Evolutionary conservation across 1,140 invertebrate species (phyloP).

Genomic region (Euborellia annulipes): DNA sequence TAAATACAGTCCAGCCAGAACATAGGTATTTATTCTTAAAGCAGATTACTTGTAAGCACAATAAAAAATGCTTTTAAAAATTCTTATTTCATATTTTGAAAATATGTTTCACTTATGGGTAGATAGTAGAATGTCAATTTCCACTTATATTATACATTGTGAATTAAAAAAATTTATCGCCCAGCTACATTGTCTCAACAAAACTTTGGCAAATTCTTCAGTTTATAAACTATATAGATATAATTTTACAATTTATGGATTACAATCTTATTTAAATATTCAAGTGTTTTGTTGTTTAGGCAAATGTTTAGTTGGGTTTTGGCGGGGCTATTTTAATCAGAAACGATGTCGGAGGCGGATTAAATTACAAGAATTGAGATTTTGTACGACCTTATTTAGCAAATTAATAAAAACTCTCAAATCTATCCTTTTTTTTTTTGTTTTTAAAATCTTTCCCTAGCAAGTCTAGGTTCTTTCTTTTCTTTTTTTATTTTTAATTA

Average conservation of each 20-base stretch:
- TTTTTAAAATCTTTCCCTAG: constrained; percentile 14
- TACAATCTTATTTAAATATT: constrained; percentile 17
- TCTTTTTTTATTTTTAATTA: constrained; percentile 14
- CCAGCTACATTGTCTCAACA: no score
- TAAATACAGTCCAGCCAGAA: no score
- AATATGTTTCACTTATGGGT: constrained; percentile 2
- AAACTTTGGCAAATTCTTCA: no score
- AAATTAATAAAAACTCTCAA: constrained; percentile 20
- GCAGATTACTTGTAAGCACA: constrained; percentile 4
- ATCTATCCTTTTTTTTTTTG: constrained; percentile 13
- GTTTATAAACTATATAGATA: no score
- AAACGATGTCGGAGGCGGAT: constrained; percentile 46
- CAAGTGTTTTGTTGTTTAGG: constrained; percentile 33
- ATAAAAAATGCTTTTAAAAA: constrained; percentile 7
- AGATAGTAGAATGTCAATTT: constrained; percentile 5
- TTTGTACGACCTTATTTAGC: constrained; percentile 13
- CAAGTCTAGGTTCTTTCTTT: constrained; percentile 10
- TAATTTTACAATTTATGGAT: constrained; percentile 2
- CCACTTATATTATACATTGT: constrained; percentile 4
- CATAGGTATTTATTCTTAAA: constrained; percentile 1
- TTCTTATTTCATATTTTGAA: constrained; percentile 4
- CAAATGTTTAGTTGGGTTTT: constrained; percentile 55
- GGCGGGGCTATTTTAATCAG: constrained; percentile 60
- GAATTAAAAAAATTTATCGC: no score
- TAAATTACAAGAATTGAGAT: constrained; percentile 4